Evolutionary conservation across 2,113 vertebrate genomes (phyloP), one percentile per base, ranked within the genome.

Genomic region (Poecile atricapillus): DNA sequence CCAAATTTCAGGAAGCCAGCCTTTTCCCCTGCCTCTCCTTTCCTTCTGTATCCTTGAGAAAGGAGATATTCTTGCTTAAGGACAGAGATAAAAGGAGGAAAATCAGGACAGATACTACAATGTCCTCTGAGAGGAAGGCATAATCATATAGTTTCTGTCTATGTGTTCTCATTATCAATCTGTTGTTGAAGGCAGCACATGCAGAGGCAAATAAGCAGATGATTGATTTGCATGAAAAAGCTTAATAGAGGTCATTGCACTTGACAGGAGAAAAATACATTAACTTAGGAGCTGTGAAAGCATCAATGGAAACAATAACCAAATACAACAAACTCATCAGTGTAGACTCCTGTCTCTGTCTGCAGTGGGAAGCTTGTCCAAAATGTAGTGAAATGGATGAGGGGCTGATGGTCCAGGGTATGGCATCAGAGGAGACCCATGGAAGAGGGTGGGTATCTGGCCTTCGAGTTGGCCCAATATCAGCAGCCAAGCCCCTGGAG

Each of bases 381-480:
- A 74, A 92, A 43, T 2, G 7, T 21, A 27, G 21, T 43, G 21
- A n/a, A 52, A 15, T 11, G 8, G 9, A 17, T 5, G 28, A 50
- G 4, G 9, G 15, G 4, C 22, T 65, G 15, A 41, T 47, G 19
- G 24, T 69, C 30, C 9, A 3, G 2, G 13, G 1, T n/a, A 33
- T 13, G 17, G n/a, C 10, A 56, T 14, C 0, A 2, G 23, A 59
- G 15, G 15, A 58, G 12, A 11, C 3, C 22, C 3, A 1, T 9
- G 21, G 23, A 80, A 46, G 7, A 81, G 19, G 7, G 4, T 28
- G 27, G 7, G 9, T 35, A 17, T n/a, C 15, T 27, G 33, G 2
- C 13, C 19, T 71, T 10, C 7, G 8, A 21, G 7, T 11, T 76
- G 20, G 10, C 52, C 33, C 28, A 14, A 7, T 13, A 21, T 23